Percentiles rank a stretch among this genome's conserved stretches.
phyloP scores from a whole-genome alignment of 2,888 invertebrate species.

The Itoplectis maculator region DNA sequence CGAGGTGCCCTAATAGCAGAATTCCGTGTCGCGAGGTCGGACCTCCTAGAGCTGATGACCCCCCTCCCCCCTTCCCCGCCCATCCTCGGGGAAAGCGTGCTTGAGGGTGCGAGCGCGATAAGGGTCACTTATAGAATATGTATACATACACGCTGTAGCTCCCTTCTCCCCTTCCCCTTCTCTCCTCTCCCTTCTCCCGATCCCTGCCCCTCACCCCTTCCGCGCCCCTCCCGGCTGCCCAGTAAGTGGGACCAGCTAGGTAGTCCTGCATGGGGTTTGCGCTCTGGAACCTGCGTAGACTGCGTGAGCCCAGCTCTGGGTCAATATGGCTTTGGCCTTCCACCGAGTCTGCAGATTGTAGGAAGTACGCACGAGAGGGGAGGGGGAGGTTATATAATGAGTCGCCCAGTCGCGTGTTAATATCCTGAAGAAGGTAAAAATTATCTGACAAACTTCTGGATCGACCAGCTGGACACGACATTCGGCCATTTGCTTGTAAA shows the following conservation, averaged over 20 bases:
- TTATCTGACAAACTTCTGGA: background rate
- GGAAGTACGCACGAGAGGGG: background rate
- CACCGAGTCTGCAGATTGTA: background rate
- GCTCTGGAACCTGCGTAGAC: conserved; percentile 35
- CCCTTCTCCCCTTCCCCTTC: too few species aligned
- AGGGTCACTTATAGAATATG: conserved; percentile 69
- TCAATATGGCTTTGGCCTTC: conserved; percentile 30
- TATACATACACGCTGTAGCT: conserved; percentile 20
- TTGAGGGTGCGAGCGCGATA: conserved; percentile 72
- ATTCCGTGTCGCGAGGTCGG: conserved; percentile 80
- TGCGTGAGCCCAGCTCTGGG: conserved; percentile 23
- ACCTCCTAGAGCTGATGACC: conserved; percentile 56
- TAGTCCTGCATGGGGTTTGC: conserved; percentile 24
- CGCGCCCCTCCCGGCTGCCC: too few species aligned
- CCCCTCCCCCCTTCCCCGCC: conserved; percentile 1
- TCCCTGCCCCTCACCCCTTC: background rate
- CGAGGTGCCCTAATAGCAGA: conserved; percentile 76
- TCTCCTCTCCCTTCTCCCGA: too few species aligned
- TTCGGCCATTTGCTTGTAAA: background rate
- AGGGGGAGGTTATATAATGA: too few species aligned
- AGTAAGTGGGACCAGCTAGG: conserved; percentile 2
- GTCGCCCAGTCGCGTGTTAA: background rate
- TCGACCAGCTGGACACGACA: background rate
- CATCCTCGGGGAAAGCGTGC: conserved; percentile 74
- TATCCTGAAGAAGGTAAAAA: background rate